A percentile compares a stretch with the other conserved stretches of the same genome.
Conservation (phyloP, 2,888 invertebrate species). For the Steinernema hermaphroditum region DNA sequence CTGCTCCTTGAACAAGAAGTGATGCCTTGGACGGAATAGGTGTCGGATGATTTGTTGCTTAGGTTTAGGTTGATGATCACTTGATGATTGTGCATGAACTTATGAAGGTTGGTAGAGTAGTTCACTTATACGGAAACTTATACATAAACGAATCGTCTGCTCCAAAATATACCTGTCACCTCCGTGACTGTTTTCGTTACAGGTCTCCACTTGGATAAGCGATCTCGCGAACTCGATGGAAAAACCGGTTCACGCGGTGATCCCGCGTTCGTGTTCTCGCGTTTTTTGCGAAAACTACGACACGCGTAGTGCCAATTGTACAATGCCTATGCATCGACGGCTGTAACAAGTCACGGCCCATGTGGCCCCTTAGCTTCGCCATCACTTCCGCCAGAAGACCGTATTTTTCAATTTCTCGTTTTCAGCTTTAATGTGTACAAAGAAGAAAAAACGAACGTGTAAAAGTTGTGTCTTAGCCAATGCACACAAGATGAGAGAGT, state of each 20-base stretch:
- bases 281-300: constrained; percentile 60
- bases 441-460: neutral
- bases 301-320: constrained; percentile 43
- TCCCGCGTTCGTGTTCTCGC: constrained; percentile 51
- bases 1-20: too few relatives aligned
- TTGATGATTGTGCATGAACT: too few relatives aligned
- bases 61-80: too few relatives aligned
- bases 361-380: too few relatives aligned
- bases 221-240: constrained; percentile 48
- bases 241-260: constrained; percentile 43
- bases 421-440: constrained; percentile 26
- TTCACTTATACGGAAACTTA: too few relatives aligned
- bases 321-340: neutral
- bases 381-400: too few relatives aligned
- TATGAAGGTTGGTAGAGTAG: too few relatives aligned
- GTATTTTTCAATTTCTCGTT: neutral
- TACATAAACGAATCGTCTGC: too few relatives aligned
- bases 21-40: neutral
- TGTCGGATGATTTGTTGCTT: too few relatives aligned
- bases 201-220: constrained; percentile 64
- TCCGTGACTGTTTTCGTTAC: constrained; percentile 22
- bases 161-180: neutral
- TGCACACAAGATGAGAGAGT: too few relatives aligned
- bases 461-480: too few relatives aligned
- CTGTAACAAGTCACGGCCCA: neutral